phyloP scores from a whole-genome alignment of 2,797 vertebrate genomes.

The Clamator glandarius region DNA sequence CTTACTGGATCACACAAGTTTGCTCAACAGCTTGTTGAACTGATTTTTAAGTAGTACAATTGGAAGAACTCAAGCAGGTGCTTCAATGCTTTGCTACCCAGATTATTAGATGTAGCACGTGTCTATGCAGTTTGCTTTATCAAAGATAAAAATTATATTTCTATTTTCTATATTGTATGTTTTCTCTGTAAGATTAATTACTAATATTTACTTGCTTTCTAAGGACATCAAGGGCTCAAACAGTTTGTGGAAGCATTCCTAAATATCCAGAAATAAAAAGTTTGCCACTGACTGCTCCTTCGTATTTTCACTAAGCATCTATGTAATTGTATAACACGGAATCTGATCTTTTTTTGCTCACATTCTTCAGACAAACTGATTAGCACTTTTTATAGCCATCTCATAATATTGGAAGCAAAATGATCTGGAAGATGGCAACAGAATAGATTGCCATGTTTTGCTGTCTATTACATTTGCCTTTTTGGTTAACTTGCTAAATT shows the following conservation, averaged over 20 bases:
- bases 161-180: background rate
- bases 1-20: background rate
- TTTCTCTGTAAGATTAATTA: background rate
- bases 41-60: background rate
- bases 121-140: background rate
- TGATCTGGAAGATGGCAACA: background rate
- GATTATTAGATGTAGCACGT: background rate
- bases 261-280: background rate
- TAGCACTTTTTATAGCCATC: background rate
- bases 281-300: background rate
- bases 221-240: background rate
- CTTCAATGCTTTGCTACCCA: background rate
- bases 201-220: background rate
- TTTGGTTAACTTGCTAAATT: background rate
- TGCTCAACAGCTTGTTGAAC: conserved; percentile 15
- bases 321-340: background rate
- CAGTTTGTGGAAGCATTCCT: background rate
- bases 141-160: background rate
- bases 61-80: background rate
- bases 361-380: background rate
- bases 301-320: background rate
- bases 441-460: background rate
- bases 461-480: background rate
- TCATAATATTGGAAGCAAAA: background rate
- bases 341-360: background rate